Base-by-base conservation (phyloP, 2,888 invertebrate genomes). In the Encarsia formosa region DNA sequence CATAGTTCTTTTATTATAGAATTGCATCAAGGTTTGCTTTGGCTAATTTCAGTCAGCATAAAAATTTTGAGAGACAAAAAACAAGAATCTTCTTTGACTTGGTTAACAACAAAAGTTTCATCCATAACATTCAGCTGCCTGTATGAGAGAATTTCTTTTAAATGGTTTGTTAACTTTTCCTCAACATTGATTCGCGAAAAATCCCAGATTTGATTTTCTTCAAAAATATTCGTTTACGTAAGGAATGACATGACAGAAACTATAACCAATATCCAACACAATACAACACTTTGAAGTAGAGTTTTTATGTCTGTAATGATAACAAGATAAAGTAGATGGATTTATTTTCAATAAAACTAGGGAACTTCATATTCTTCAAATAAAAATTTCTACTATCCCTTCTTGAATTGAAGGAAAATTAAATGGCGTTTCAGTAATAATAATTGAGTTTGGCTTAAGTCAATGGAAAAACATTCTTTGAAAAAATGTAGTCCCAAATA, bases 101-200 rank as follows among this genome's bases (percentile, higher is more conserved):
- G 97, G 76, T 99, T 99, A 40, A 99, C 93, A 0, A 99, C 95
- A 76, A 91, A 95, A 0, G 96, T 95, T 75, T 99, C 99, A 70
- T 98, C 97, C 93, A 97, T 94, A 0, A 99, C 96, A 78, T 99
- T 93, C 38, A 98, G 76, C 69, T 98, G 97, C 35, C 90, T 81
- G 73, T 99, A 99, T 0, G 98, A 98, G 61, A 98, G 85, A 15
- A 97, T 84, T 75, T 99, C 99, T 73, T 99, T 99, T 39, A 99
- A 77, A 75, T 98, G 94, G 78, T 99, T 99, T 0, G 98, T 99
- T 54, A 99, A 82, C 76, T 99, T 99, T 0, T 99, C 99, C 2
- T 99, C 99, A 29, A 99, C 83, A 76, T 97, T 93, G 54, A 99
- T 87, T 59, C 98, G 81, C 61, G 82, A 77, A n/a, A n/a, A 50